phyloP scores from a whole-genome alignment of 35 echinoderm and acorn worm species.

The Hemicentrotus pulcherrimus region DNA sequence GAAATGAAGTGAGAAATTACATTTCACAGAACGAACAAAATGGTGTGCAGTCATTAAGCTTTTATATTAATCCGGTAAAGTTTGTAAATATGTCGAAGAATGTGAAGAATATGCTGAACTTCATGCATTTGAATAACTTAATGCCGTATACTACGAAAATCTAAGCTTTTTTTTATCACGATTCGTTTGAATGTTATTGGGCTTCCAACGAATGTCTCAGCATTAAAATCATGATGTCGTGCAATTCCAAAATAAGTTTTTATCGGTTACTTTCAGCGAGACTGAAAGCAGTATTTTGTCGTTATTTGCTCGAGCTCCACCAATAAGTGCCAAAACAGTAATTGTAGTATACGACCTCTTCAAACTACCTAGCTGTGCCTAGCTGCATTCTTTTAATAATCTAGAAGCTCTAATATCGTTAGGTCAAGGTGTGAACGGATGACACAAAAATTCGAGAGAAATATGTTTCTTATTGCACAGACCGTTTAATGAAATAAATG shows the following conservation, averaged over 20 bases:
- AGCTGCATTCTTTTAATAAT: background rate
- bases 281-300: background rate
- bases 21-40: background rate
- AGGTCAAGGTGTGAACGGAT: background rate
- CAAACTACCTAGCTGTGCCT: background rate
- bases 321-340: background rate
- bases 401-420: background rate
- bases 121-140: background rate
- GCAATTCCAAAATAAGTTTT: background rate
- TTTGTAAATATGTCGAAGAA: background rate
- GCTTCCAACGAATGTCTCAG: background rate
- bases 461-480: background rate
- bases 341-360: background rate
- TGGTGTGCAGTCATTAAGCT: background rate
- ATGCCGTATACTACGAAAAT: too few species aligned
- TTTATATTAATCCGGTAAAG: background rate
- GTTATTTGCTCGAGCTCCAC: background rate
- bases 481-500: background rate
- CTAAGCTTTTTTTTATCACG: background rate
- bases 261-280: background rate
- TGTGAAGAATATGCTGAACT: background rate
- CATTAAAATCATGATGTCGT: too few species aligned
- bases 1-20: background rate
- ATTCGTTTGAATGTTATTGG: background rate
- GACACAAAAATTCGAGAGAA: slow-evolving; percentile 2